Base-by-base conservation (phyloP, 1,140 invertebrate genomes). In the Leptonema lineaticorne region DNA sequence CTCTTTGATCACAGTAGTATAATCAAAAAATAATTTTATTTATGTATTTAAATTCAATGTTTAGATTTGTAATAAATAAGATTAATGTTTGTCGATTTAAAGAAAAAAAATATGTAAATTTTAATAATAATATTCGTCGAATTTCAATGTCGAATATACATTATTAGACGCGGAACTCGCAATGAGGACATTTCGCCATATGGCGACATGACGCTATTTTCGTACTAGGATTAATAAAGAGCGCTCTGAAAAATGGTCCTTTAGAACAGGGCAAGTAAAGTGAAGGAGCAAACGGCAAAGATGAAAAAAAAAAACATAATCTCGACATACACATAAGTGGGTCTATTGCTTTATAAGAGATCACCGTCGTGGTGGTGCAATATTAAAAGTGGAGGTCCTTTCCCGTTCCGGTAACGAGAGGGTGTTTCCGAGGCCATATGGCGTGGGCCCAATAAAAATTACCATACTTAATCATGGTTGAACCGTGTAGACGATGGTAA, bases 391-490 rank as follows among this genome's bases (percentile, higher is more conserved):
- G 56, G 53, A 26, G 48, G 50, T n/a, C n/a, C n/a, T n/a, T n/a
- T n/a, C n/a, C n/a, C n/a, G n/a, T n/a, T n/a, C 63, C 50, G 9
- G 63, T 63, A 56, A 30, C 63, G 63, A 33, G 63, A n/a, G 65
- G 64, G 37, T 24, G 37, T n/a, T n/a, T n/a, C n/a, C n/a, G n/a
- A n/a, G 69, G 65, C 69, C 69, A 71, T 71, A 71, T 71, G 69
- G 69, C 69, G 65, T 57, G 64, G 48, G 57, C 66, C 66, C 70
- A 60, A 71, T 71, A 71, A 71, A 71, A 71, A 71, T 71, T 71
- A 71, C 70, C 66, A 71, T 71, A 71, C 67, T 71, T 71, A 71
- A 71, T 71, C 70, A 71, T 67, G 41, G 57, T 30, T n/a, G 22
- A 66, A 27, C 41, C 33, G 48, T 41, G 50, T n/a, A n/a, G n/a